A percentile compares a stretch with the other conserved stretches of the same genome.
Evolutionary conservation across 2,113 vertebrate species (phyloP).

Genomic region (Bostrychus sinensis): DNA sequence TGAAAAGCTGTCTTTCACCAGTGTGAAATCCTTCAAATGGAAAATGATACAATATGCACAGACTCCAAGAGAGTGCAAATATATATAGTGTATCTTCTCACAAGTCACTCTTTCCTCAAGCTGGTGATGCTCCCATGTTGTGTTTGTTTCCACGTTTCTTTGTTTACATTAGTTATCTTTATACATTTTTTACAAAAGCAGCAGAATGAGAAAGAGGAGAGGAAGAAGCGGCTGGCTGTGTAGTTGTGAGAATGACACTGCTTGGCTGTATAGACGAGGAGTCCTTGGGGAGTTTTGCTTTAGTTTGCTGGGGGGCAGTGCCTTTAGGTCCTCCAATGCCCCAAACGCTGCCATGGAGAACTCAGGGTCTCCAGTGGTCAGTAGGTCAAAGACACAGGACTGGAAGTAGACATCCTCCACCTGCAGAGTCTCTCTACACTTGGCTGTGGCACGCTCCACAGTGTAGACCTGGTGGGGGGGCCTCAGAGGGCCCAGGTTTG

Average conservation of each 20-base stretch:
- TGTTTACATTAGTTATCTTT: slow-evolving; percentile 19
- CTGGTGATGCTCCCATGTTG: slow-evolving; percentile 57
- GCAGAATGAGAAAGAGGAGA: slow-evolving; percentile 57
- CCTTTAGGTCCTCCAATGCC: slow-evolving; percentile 84
- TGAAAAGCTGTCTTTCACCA: slow-evolving; percentile 18
- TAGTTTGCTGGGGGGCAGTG: slow-evolving; percentile 82
- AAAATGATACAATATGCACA: slow-evolving; percentile 44
- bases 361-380: slow-evolving; percentile 84
- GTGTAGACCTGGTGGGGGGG: slow-evolving; percentile 76
- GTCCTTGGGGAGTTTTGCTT: slow-evolving; percentile 79
- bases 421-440: slow-evolving; percentile 82
- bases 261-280: slow-evolving; percentile 46
- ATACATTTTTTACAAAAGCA: slow-evolving; percentile 60
- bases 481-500: slow-evolving; percentile 56
- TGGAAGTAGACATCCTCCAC: slow-evolving; percentile 88
- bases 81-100: slow-evolving; percentile 22
- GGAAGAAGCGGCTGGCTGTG: slow-evolving; percentile 31
- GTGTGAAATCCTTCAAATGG: slow-evolving; percentile 64
- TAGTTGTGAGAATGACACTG: slow-evolving; percentile 26
- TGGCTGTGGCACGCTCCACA: slow-evolving; percentile 80
- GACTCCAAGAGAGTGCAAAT: slow-evolving; percentile 12
- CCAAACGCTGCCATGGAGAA: slow-evolving; percentile 85
- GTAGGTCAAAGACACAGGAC: slow-evolving; percentile 86
- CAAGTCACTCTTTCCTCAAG: slow-evolving; percentile 71
- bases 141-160: slow-evolving; percentile 33